A percentile compares a stretch with the other conserved stretches of the same genome.
Evolutionary conservation across 2,888 invertebrate species (phyloP).

Genomic region (Copidosoma aretas): DNA sequence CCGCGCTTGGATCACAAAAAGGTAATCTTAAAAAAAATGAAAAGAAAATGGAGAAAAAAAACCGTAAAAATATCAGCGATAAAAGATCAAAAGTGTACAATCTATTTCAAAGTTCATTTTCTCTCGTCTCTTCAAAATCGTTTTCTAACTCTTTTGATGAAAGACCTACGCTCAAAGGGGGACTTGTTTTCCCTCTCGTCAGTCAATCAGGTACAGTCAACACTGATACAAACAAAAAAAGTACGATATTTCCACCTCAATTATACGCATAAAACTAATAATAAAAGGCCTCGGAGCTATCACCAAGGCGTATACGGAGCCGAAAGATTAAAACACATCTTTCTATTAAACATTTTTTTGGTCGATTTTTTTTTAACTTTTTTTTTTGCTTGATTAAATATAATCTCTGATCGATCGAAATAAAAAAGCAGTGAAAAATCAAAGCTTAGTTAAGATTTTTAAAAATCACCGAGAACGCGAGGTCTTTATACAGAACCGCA

Average conservation of each 20-base stretch:
- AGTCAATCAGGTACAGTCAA: constrained; percentile 40
- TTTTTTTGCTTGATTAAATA: background rate
- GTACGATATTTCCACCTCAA: constrained; percentile 2
- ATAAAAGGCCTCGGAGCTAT: constrained; percentile 1
- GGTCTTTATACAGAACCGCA: constrained; percentile 1
- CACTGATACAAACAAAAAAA: constrained; percentile 26
- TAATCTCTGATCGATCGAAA: constrained; percentile 16
- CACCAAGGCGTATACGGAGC: constrained; percentile 3
- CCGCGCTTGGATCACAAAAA: constrained; percentile 17
- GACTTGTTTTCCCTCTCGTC: constrained; percentile 29
- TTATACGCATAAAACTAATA: constrained; percentile 17
- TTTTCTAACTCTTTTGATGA: background rate
- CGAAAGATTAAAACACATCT: constrained; percentile 14
- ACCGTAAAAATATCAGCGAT: background rate
- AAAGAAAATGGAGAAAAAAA: constrained; percentile 9
- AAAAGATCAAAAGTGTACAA: constrained; percentile 33
- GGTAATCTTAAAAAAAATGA: constrained; percentile 27
- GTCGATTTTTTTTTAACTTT: background rate
- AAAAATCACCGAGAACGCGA: constrained; percentile 14
- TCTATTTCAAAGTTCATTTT: constrained; percentile 26
- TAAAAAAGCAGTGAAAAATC: constrained; percentile 17
- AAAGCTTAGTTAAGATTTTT: constrained; percentile 11
- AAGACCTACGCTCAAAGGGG: constrained; percentile 8
- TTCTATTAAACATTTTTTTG: constrained; percentile 16
- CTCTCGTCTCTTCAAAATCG: constrained; percentile 2